Evolutionary conservation across 2,113 vertebrate species (phyloP).

Genomic region (Sinocyclocheilus rhinocerous): DNA sequence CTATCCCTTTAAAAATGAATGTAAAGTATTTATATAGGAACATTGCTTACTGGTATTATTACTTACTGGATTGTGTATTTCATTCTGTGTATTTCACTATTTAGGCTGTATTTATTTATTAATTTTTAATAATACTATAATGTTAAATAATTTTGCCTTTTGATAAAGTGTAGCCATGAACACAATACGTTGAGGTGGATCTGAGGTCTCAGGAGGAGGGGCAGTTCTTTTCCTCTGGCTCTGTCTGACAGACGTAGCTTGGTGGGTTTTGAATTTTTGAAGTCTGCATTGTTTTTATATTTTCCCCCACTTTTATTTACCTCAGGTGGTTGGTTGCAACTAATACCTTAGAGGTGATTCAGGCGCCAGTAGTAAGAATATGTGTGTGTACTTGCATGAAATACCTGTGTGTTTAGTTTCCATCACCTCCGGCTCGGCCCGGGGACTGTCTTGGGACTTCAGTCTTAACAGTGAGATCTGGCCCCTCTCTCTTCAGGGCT

Average conservation of each 20-base stretch:
- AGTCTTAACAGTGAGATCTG: conserved; percentile 43
- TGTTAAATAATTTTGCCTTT: not conserved
- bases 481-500: conserved; percentile 55
- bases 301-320: conserved; percentile 31
- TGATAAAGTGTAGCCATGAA: not conserved
- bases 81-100: not conserved
- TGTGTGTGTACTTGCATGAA: conserved; percentile 46
- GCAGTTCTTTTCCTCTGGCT: not conserved
- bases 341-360: conserved; percentile 71
- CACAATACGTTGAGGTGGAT: not conserved
- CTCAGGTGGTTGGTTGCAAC: conserved; percentile 61
- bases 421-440: conserved; percentile 50
- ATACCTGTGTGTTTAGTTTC: conserved; percentile 54
- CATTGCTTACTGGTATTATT: not conserved
- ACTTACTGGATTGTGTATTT: no score
- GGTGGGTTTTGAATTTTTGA: conserved; percentile 39
- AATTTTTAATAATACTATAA: not conserved
- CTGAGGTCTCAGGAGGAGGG: not conserved
- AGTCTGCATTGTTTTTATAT: conserved; percentile 55
- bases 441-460: conserved; percentile 49
- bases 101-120: not conserved
- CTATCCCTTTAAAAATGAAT: not conserved
- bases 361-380: conserved; percentile 13
- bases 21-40: not conserved
- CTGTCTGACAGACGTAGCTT: not conserved